Percentiles rank a stretch among this genome's conserved stretches.
phyloP scores from a whole-genome alignment of 2,113 vertebrate species.

The Tinamus guttatus region DNA sequence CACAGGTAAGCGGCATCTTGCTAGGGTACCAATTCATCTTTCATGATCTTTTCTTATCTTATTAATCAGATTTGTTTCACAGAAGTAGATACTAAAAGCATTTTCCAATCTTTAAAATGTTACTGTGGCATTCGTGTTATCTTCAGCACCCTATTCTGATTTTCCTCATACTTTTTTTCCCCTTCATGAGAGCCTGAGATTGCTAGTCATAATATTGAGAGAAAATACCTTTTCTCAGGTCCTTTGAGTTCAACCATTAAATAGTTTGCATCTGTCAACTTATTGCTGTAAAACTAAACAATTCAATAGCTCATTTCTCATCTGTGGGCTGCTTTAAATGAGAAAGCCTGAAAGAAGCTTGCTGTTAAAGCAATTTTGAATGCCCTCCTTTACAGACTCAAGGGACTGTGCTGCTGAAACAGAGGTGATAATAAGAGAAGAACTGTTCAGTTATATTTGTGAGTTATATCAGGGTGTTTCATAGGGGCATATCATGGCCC shows the following conservation, averaged over 20 bases:
- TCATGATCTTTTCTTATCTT: not conserved
- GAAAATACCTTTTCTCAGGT: not conserved
- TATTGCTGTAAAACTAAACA: not conserved
- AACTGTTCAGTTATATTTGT: not conserved
- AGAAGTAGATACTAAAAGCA: not conserved
- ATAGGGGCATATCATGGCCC: not conserved
- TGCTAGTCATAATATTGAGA: not conserved
- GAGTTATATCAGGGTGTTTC: not conserved
- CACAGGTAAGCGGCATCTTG: not conserved
- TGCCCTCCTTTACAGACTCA: not conserved
- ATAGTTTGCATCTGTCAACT: not conserved
- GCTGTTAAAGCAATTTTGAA: not conserved
- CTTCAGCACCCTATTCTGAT: not conserved
- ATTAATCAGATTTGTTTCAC: not conserved
- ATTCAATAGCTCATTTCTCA: not conserved
- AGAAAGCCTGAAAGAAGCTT: not conserved
- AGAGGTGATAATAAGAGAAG: not conserved
- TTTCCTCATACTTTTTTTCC: not conserved
- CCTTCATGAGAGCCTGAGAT: not conserved
- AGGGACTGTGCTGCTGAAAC: not conserved
- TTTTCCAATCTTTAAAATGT: not conserved
- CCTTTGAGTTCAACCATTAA: slow-evolving; percentile 13
- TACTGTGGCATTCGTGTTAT: not conserved
- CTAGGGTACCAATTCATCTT: not conserved
- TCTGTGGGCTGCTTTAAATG: not conserved